Base-by-base conservation (phyloP, 2,797 vertebrate species). In the Galagoides demidoff region DNA sequence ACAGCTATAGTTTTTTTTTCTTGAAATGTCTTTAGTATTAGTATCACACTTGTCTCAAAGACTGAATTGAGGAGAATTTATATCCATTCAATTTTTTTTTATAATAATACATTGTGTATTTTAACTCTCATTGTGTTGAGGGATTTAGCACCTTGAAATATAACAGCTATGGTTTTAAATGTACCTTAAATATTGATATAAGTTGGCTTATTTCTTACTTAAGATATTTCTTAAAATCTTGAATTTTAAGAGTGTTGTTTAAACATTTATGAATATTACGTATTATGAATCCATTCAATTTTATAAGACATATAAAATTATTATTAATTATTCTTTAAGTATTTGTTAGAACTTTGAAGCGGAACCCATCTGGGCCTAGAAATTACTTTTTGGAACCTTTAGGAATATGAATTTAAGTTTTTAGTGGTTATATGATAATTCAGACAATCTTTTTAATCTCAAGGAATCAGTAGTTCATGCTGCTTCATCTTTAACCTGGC, bases 241-340 rank as follows among this genome's bases (percentile, higher is more conserved):
- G 17, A 5, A 49, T 77, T 95, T 96, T 74, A 63, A 57, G 87
- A 83, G 17, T 73, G 23, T 90, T 92, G 37, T 85, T 79, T 81
- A 87, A 66, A 76, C 43, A 63, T 74, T 16, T 25, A n/a, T 78
- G 74, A 61, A 49, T 34, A 83, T 89, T 61, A 76, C n/a, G 1
- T 82, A 66, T 73, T 55, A 49, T 71, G 8, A 39, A 39, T 39
- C 9, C 70, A 64, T 39, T 78, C 27, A 31, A 14, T 78, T 77
- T 85, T 85, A 55, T 71, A 29, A 85, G 2, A 78, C 52, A 61
- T 19, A 5, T 34, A 85, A 61, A 94, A 59, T 9, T 27, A 34
- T 12, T 63, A 34, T 61, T 63, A 43, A 92, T 71, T 71, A 11
- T 19, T 43, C n/a, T 45, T 82, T 31, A 29, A 63, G 19, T 84